Evolutionary conservation across 2,888 invertebrate genomes (phyloP).

Genomic region (Sinentomon sp.): DNA sequence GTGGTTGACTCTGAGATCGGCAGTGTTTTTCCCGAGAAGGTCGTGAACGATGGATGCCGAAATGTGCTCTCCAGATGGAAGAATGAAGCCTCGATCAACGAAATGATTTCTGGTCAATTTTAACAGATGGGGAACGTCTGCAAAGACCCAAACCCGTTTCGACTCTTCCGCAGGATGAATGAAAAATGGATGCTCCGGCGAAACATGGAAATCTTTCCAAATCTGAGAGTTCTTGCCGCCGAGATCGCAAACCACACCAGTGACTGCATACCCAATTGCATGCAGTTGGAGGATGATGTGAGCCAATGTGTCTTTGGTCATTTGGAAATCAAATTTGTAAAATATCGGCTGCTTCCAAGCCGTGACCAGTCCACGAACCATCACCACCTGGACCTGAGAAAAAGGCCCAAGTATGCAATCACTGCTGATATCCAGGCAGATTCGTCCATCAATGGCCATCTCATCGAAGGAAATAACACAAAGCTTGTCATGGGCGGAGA

Average conservation of each 20-base stretch:
- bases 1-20: too few species aligned
- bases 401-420: conserved; percentile 8
- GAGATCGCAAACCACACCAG: conserved; percentile 5
- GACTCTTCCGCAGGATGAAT: background rate
- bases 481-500: too few species aligned
- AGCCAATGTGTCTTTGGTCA: background rate
- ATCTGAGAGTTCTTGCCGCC: conserved; percentile 5
- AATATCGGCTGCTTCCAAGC: conserved; percentile 7
- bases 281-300: conserved; percentile 4
- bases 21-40: too few species aligned
- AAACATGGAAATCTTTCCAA: conserved; percentile 5
- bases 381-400: conserved; percentile 5
- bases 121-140: conserved; percentile 7
- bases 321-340: conserved; percentile 7
- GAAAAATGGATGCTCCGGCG: background rate
- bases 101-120: conserved; percentile 7
- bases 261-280: background rate
- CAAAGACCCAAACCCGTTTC: conserved; percentile 4
- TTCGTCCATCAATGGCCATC: background rate
- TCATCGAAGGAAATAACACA: background rate
- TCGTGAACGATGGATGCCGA: too few species aligned
- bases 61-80: too few species aligned
- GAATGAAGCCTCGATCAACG: conserved; percentile 4
- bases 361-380: conserved; percentile 4
- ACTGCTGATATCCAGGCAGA: too few species aligned